Evolutionary conservation across 2,888 invertebrate species (phyloP).

Genomic region (Ctenicera cuprea): DNA sequence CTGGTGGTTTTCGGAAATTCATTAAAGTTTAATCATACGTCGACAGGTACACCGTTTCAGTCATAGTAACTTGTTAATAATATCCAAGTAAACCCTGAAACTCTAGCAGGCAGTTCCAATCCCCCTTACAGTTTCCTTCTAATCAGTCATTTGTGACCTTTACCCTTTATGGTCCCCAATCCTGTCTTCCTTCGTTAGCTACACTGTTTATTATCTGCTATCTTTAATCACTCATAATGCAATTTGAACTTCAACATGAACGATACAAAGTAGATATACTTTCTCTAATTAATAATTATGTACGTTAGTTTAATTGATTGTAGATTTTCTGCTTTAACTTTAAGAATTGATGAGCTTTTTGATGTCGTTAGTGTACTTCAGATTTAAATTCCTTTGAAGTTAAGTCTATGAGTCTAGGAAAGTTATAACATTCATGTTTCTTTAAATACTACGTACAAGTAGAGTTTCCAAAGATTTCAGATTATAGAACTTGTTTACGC

Average conservation of each 20-base stretch:
- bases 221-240: background rate
- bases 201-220: background rate
- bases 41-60: background rate
- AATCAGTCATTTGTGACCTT: conserved; percentile 12
- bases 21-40: too few species aligned
- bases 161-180: background rate
- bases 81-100: background rate
- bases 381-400: background rate
- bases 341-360: background rate
- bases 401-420: background rate
- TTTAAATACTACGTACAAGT: background rate
- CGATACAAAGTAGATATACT: background rate
- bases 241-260: conserved; percentile 1
- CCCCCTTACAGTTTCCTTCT: too few species aligned
- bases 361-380: background rate
- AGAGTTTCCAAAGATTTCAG: background rate
- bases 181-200: background rate
- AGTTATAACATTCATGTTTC: background rate
- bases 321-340: background rate
- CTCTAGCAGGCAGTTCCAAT: background rate
- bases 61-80: background rate
- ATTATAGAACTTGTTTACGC: background rate
- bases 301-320: background rate
- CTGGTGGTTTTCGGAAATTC: too few species aligned
- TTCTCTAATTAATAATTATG: background rate